Conservation (phyloP, 1,140 invertebrate species). For the Apis florea region DNA sequence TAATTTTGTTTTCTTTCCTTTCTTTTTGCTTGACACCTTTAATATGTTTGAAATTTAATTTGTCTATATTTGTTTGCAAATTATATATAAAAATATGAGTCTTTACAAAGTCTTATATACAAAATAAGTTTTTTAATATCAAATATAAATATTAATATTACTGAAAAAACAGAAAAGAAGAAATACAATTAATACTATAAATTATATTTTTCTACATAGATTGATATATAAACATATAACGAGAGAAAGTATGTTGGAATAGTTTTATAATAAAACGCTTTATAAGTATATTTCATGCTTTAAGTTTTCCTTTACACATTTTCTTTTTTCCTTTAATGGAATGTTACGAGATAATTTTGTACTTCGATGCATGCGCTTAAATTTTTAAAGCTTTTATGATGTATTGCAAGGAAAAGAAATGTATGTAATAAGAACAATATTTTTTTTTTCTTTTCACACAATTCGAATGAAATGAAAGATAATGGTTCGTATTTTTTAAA, state of each 20-base stretch:
- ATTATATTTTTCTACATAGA: constrained; percentile 44
- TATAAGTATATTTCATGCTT: constrained; percentile 58
- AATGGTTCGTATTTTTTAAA: background rate
- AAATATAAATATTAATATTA: constrained; percentile 27
- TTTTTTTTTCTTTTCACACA: background rate
- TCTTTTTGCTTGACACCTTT: constrained; percentile 48
- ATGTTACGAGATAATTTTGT: constrained; percentile 14
- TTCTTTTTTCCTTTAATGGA: constrained; percentile 53
- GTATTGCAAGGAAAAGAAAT: background rate
- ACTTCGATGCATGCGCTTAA: constrained; percentile 28
- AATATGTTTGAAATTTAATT: constrained; percentile 28
- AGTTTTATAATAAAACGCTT: constrained; percentile 69
- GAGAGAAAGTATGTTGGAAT: constrained; percentile 52
- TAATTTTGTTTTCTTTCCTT: constrained; percentile 57
- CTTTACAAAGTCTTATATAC: no score
- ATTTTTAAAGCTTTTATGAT: background rate
- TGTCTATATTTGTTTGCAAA: constrained; percentile 37
- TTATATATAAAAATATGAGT: constrained; percentile 28
- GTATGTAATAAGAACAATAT: background rate
- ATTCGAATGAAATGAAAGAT: constrained; percentile 5
- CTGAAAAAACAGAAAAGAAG: background rate
- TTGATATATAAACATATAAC: constrained; percentile 54
- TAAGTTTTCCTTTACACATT: constrained; percentile 60
- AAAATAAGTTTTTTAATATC: constrained; percentile 48
- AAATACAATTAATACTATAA: constrained; percentile 38